Conservation (phyloP, 2,797 vertebrate species). For the Gallirallus australis region DNA sequence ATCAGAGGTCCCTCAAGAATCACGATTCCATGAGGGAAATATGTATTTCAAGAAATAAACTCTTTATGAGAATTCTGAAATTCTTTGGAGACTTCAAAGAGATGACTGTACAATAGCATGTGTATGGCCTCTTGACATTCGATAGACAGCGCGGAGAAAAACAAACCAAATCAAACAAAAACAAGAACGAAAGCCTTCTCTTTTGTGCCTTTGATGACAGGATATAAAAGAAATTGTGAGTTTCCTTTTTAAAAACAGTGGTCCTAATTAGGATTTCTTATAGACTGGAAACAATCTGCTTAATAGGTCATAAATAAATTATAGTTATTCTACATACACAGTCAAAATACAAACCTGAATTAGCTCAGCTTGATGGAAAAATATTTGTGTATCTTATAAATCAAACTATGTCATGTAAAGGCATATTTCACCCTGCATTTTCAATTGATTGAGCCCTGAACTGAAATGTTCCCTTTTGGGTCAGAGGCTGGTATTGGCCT, state of each 20-base stretch:
- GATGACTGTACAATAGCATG: neutral
- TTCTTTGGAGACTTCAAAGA: constrained; percentile 32
- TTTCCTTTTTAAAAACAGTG: constrained; percentile 25
- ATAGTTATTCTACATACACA: neutral
- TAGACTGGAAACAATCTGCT: neutral
- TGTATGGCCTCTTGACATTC: constrained; percentile 17
- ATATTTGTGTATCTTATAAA: constrained; percentile 11
- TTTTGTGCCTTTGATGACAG: neutral
- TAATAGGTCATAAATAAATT: constrained; percentile 38
- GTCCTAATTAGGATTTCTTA: constrained; percentile 38
- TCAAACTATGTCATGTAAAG: constrained; percentile 39
- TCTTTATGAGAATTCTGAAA: neutral
- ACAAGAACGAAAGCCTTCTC: neutral
- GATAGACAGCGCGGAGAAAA: constrained; percentile 12
- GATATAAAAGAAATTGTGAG: neutral
- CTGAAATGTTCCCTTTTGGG: constrained; percentile 63
- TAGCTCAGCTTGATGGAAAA: constrained; percentile 24
- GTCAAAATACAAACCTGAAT: constrained; percentile 35
- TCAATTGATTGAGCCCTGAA: constrained; percentile 66
- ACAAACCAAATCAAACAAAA: constrained; percentile 5
- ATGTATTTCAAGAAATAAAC: neutral
- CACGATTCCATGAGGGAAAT: neutral
- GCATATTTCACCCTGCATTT: constrained; percentile 35
- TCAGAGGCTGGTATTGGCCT: constrained; percentile 64
- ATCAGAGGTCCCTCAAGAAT: neutral